Evolutionary conservation across 2,797 vertebrate species (phyloP).

Genomic region (Bufotes viridis): DNA sequence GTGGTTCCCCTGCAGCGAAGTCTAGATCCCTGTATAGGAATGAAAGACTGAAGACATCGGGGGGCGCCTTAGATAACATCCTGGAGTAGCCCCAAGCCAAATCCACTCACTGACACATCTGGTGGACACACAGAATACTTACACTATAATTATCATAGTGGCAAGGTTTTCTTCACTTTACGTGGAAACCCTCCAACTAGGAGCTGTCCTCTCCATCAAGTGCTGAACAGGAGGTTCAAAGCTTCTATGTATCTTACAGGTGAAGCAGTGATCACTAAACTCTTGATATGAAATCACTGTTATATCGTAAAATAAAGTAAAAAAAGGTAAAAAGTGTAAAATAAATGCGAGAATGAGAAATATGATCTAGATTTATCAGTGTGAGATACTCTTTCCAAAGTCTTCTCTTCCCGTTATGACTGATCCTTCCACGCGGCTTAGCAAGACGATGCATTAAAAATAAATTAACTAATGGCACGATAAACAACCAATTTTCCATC

Average conservation of each 20-base stretch:
- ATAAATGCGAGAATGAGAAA: neutral
- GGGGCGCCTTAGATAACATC: no score
- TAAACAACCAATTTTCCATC: conserved; percentile 45
- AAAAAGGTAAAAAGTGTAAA: neutral
- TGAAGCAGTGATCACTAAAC: neutral
- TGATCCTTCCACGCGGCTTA: neutral
- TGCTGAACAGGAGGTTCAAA: neutral
- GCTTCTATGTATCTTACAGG: neutral
- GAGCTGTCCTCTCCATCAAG: neutral
- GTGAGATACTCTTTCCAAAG: neutral
- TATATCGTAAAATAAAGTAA: neutral
- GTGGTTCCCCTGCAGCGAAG: no score
- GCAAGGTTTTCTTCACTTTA: neutral
- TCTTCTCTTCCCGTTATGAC: conserved; percentile 8
- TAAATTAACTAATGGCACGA: conserved; percentile 43
- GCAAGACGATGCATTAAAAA: conserved; percentile 14
- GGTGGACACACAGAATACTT: neutral
- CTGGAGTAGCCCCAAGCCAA: no score
- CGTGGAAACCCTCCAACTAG: neutral
- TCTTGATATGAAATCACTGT: neutral
- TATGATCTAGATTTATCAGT: neutral
- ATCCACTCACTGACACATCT: no score
- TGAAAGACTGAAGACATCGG: no score
- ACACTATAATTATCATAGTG: neutral
- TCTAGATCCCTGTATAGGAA: no score